A percentile compares a stretch with the other conserved stretches of the same genome.
Evolutionary conservation across 2,888 invertebrate species (phyloP).

Genomic region (Cantharis flavilabris): DNA sequence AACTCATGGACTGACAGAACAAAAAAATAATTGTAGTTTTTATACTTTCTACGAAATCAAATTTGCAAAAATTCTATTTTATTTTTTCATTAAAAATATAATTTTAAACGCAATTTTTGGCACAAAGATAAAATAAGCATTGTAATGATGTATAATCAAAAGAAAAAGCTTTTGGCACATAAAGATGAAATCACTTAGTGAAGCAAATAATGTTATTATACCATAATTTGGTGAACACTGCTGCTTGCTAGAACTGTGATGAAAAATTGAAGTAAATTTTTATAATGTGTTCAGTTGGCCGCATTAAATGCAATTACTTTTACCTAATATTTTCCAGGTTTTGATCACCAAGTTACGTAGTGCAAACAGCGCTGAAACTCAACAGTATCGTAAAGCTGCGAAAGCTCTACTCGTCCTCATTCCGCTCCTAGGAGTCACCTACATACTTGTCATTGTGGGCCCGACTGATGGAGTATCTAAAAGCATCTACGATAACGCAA

Average conservation of each 20-base stretch:
- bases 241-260: neutral
- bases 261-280: neutral
- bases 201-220: neutral
- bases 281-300: neutral
- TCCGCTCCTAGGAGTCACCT: constrained; percentile 87
- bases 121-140: neutral
- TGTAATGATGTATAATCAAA: neutral
- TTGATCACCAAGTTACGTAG: constrained; percentile 89
- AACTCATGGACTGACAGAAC: too few species aligned
- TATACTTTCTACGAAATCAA: neutral
- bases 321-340: constrained; percentile 63
- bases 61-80: neutral
- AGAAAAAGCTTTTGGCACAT: neutral
- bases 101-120: neutral
- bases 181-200: neutral
- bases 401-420: constrained; percentile 88
- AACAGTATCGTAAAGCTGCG: constrained; percentile 85
- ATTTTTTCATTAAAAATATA: neutral
- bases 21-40: too few species aligned
- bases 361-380: constrained; percentile 83
- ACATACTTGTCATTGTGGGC: constrained; percentile 79
- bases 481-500: constrained; percentile 73
- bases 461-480: constrained; percentile 77
- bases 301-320: constrained; percentile 39
- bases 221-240: neutral